A percentile compares a stretch with the other conserved stretches of the same genome.
Conservation (phyloP, 2,113 vertebrate species). For the Chloropsis hardwickii region DNA sequence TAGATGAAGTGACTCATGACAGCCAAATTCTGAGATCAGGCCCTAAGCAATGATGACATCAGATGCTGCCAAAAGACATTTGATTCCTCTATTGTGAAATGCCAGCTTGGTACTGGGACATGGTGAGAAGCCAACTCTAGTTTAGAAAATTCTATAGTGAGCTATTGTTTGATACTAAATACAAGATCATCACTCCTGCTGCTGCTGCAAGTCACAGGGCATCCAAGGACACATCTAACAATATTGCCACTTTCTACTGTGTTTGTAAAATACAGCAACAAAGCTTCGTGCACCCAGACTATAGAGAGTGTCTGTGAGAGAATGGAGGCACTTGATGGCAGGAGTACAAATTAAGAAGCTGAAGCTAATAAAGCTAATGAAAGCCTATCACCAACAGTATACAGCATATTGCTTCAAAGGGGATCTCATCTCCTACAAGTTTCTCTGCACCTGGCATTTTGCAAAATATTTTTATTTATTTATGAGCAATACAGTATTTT, state of each 20-base stretch:
- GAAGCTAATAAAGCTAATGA: not conserved
- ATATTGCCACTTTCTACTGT: not conserved
- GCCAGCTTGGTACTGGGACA: constrained; percentile 42
- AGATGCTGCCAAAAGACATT: constrained; percentile 42
- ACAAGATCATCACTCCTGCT: not conserved
- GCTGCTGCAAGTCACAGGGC: constrained; percentile 24
- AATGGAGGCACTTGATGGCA: not conserved
- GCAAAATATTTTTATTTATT: not conserved
- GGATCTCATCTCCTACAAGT: not conserved
- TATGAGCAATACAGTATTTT: not conserved
- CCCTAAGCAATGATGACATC: constrained; percentile 32
- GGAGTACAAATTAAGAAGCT: not conserved
- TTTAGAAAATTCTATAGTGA: constrained; percentile 36
- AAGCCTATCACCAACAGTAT: not conserved
- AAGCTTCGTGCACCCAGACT: not conserved
- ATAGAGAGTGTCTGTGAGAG: not conserved
- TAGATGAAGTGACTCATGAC: not conserved
- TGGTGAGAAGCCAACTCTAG: not conserved
- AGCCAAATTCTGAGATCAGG: constrained; percentile 37
- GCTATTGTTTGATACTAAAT: constrained; percentile 18
- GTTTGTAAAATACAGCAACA: constrained; percentile 15
- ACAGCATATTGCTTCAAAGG: not conserved
- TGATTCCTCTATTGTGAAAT: constrained; percentile 57
- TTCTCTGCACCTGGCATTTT: not conserved
- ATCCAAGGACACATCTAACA: not conserved